phyloP scores from a whole-genome alignment of 2,888 invertebrate genomes.

The Acronicta aceris region DNA sequence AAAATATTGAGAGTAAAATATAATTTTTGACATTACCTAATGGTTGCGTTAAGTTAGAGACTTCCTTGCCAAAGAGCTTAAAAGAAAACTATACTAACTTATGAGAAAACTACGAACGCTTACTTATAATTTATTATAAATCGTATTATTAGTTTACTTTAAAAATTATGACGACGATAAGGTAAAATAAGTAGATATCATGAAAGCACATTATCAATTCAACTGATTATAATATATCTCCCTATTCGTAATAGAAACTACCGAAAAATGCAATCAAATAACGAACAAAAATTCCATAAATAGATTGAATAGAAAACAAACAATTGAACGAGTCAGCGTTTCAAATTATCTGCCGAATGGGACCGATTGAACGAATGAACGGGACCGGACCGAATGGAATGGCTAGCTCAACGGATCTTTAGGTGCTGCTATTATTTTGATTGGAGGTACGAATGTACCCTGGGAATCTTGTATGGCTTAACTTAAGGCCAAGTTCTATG shows the following conservation, averaged over 20 bases:
- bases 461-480: slow-evolving; percentile 59
- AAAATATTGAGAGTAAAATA: too few species aligned
- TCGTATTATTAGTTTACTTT: too few species aligned
- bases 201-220: too few species aligned
- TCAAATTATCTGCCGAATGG: slow-evolving; percentile 64
- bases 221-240: slow-evolving; percentile 24
- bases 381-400: slow-evolving; percentile 65
- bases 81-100: too few species aligned
- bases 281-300: slow-evolving; percentile 59
- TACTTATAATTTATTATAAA: too few species aligned
- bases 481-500: slow-evolving; percentile 50
- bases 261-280: slow-evolving; percentile 56
- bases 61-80: too few species aligned
- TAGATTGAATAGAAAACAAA: slow-evolving; percentile 73
- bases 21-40: too few species aligned
- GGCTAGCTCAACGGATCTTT: slow-evolving; percentile 63
- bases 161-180: too few species aligned
- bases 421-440: slow-evolving; percentile 68
- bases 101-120: too few species aligned
- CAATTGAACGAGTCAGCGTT: slow-evolving; percentile 68
- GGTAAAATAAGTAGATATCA: too few species aligned
- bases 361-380: slow-evolving; percentile 66
- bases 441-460: slow-evolving; percentile 60
- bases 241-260: too few species aligned
- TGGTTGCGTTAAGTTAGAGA: too few species aligned